Evolutionary conservation across 1,140 invertebrate species (phyloP).

Genomic region (Aphelinus atriplicis): DNA sequence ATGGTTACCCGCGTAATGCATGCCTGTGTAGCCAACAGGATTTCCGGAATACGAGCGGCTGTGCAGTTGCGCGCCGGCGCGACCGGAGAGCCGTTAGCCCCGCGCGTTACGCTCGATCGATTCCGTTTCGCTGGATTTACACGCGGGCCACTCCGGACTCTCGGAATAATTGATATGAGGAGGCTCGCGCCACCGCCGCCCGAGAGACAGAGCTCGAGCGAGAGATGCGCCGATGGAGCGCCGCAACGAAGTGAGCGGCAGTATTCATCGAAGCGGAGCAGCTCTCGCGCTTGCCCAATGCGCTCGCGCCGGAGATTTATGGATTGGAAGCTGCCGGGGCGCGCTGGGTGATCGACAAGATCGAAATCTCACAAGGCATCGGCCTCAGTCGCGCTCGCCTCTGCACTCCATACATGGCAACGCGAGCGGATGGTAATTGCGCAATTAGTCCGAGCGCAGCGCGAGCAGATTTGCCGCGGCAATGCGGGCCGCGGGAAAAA

Average conservation of each 20-base stretch:
- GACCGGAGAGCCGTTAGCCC: constrained; percentile 6
- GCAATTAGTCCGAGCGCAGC: constrained; percentile 10
- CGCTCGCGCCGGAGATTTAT: constrained; percentile 5
- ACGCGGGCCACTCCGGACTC: background rate
- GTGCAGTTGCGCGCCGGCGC: background rate
- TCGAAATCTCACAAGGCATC: constrained; percentile 11
- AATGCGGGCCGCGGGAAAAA: too few species aligned
- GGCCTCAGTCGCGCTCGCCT: background rate
- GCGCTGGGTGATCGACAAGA: background rate
- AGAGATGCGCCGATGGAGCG: too few species aligned
- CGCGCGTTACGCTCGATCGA: constrained; percentile 8
- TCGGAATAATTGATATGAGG: constrained; percentile 3
- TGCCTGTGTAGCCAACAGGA: constrained; percentile 30
- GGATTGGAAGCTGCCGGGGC: constrained; percentile 1
- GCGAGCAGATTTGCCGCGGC: background rate
- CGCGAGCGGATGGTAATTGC: background rate
- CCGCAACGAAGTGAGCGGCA: too few species aligned
- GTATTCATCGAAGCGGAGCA: too few species aligned
- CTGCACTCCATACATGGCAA: background rate
- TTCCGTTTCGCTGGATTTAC: constrained; percentile 3
- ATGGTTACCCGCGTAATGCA: constrained; percentile 23
- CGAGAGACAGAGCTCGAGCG: too few species aligned
- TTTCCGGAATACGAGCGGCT: constrained; percentile 25
- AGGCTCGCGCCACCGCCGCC: too few species aligned
- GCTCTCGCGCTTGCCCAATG: background rate